Evolutionary conservation across 1,140 invertebrate species (phyloP), one percentile per base, ranked within the genome.

Genomic region (Lepidotrigona ventralis): DNA sequence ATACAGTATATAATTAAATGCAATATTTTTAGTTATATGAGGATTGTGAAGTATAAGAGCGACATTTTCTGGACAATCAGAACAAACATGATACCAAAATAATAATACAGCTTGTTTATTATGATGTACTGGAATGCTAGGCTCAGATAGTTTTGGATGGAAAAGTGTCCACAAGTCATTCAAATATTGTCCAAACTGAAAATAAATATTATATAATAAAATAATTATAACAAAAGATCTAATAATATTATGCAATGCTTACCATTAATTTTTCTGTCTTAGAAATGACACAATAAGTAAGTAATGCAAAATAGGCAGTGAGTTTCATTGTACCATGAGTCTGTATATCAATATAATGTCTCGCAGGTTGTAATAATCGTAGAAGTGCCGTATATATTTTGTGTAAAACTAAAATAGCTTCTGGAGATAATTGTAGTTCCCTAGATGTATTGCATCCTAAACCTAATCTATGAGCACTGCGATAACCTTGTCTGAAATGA

Each of bases 1-100:
- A 97, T 95, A 98, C 98, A 99, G 94, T 93, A 99, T 99, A 93
- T 99, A 99, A 94, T 99, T 99, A 95, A 99, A 99, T 87, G 98
- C 98, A 93, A 99, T 98, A 91, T 99, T 98, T 93, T 98, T 99
- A 82, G 95, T 97, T 86, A 98, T 97, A 91, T 96, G 96, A 85
- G 95, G 96, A 94, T 98, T 98, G 86, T 96, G 96, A 78, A 98
- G 95, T 88, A 99, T 98, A 56, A 97, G 95, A 90, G 98, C 96
- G 60, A 99, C 96, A 93, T 99, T 99, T 93, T 99, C 98, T 0
- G 97, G 97, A 93, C 98, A 99, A 92, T 99, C 98, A 6, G 97
- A 95, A 90, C 97, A 98, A 17, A 98, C 98, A 80, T 98, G 97
- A 94, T 98, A 97, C 98, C 98, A 99, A 94, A 98, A 99, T 60